phyloP scores from a whole-genome alignment of 1,140 invertebrate genomes.

The Drosophila obscura region DNA sequence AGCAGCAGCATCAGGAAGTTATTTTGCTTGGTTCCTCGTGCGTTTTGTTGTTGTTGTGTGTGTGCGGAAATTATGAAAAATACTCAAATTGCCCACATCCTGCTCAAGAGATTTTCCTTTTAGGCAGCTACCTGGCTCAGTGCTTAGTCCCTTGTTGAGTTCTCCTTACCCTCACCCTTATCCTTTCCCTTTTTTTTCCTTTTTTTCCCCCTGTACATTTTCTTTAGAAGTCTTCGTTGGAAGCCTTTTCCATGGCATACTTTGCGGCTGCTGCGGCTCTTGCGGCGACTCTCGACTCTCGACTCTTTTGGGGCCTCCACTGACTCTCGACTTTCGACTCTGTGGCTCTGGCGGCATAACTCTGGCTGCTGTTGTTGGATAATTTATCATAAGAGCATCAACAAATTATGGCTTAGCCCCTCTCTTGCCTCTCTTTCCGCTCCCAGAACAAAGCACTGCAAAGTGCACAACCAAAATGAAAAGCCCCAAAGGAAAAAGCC shows the following conservation, averaged over 20 bases:
- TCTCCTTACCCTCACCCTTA: background rate
- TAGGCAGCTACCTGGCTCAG: slow-evolving; percentile 7
- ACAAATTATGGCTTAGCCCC: slow-evolving; percentile 40
- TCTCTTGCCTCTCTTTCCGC: background rate
- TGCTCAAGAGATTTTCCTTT: slow-evolving; percentile 41
- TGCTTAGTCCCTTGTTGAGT: background rate
- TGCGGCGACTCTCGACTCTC: background rate
- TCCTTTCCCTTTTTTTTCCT: background rate
- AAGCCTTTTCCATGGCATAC: slow-evolving; percentile 68
- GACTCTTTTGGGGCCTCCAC: background rate
- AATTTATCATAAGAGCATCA: slow-evolving; percentile 61
- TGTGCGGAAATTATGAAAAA: slow-evolving; percentile 77
- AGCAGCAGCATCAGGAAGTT: slow-evolving; percentile 44
- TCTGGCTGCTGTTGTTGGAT: slow-evolving; percentile 23
- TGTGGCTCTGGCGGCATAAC: background rate
- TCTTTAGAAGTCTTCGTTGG: slow-evolving; percentile 39
- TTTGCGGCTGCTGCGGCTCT: slow-evolving; percentile 58
- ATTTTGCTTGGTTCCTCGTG: slow-evolving; percentile 5
- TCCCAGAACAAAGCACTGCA: slow-evolving; percentile 27
- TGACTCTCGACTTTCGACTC: too few relatives aligned
- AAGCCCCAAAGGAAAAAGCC: slow-evolving; percentile 37
- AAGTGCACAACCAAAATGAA: slow-evolving; percentile 22
- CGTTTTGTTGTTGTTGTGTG: background rate
- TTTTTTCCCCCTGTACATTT: slow-evolving; percentile 19
- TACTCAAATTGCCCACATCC: slow-evolving; percentile 75